phyloP scores from a whole-genome alignment of 2,113 vertebrate genomes.

The Nycticorax nycticorax region DNA sequence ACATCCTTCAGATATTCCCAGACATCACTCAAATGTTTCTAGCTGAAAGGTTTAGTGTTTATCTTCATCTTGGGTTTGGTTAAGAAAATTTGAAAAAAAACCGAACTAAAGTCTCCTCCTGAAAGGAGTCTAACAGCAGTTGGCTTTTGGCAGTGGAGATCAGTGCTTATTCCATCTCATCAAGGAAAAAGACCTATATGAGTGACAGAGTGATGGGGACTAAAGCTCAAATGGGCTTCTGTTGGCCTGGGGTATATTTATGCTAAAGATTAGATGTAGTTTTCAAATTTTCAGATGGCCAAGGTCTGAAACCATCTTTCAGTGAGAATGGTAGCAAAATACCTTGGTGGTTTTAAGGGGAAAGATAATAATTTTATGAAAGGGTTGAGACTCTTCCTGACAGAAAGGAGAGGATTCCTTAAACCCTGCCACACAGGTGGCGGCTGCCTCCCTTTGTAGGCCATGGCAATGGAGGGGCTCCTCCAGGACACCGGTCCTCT shows the following conservation, averaged over 20 bases:
- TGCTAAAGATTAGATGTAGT: background rate
- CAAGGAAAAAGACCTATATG: background rate
- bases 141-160: background rate
- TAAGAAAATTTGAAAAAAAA: background rate
- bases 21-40: background rate
- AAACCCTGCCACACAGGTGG: background rate
- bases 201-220: background rate
- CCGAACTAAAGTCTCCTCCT: background rate
- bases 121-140: background rate
- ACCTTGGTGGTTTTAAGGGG: background rate
- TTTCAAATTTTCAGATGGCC: background rate
- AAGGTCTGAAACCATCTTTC: background rate
- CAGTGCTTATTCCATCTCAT: background rate
- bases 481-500: background rate
- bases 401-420: background rate
- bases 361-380: background rate
- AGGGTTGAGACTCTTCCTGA: background rate
- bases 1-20: background rate
- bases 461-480: background rate
- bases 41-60: constrained; percentile 5
- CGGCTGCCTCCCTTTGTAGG: background rate
- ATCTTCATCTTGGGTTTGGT: background rate
- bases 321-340: background rate
- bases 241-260: background rate
- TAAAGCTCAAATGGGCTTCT: background rate